Evolutionary conservation across 2,113 vertebrate genomes (phyloP).

Genomic region (Pseudonaja textilis): DNA sequence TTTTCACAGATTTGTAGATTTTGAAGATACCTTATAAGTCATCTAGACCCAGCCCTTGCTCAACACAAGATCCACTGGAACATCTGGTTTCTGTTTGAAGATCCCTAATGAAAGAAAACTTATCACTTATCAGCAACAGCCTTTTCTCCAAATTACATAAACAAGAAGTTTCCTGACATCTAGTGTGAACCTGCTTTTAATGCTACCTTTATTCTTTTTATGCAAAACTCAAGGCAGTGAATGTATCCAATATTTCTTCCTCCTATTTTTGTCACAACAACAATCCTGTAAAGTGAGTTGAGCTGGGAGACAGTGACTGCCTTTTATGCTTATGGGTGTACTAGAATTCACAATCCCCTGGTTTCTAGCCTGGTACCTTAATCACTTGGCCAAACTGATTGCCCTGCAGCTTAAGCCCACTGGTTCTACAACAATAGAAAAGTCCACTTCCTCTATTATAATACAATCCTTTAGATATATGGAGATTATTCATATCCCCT

Average conservation of each 20-base stretch:
- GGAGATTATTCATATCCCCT: neutral
- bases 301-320: neutral
- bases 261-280: neutral
- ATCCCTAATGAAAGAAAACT: neutral
- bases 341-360: neutral
- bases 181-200: no score
- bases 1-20: neutral
- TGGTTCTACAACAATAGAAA: neutral
- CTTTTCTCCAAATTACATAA: neutral
- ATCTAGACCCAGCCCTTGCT: neutral
- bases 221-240: neutral
- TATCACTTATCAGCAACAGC: neutral
- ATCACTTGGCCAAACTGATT: no score
- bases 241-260: neutral
- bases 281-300: neutral
- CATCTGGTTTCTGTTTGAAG: neutral
- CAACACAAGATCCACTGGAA: neutral
- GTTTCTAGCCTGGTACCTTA: neutral
- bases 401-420: neutral
- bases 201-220: neutral
- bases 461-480: neutral
- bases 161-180: neutral
- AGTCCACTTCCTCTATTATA: neutral
- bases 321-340: neutral
- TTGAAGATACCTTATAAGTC: neutral